Percentiles rank a stretch among this genome's conserved stretches.
These are phyloP conservation scores for Notodonta ziczac DNA, from an alignment of 2,888 invertebrate genomes.

Conservation along the genomic window DNA sequence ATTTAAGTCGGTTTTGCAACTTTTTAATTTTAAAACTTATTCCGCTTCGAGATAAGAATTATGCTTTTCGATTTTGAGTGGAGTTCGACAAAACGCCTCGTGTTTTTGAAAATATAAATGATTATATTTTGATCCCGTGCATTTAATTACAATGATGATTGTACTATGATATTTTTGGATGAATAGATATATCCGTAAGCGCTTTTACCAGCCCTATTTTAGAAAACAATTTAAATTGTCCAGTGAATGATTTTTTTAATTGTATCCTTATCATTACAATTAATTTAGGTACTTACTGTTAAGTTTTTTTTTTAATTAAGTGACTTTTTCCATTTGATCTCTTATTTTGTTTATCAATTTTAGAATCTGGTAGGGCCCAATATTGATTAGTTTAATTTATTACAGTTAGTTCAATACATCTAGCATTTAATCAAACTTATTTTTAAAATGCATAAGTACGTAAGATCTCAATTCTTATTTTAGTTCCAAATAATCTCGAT, in stretches of 20 bases:
- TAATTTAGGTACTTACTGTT: slow-evolving; percentile 62
- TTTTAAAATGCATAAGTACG: slow-evolving; percentile 43
- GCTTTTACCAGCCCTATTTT: slow-evolving; percentile 35
- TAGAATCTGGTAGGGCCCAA: slow-evolving; percentile 58
- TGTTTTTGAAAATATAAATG: slow-evolving; percentile 20
- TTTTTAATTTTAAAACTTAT: slow-evolving; percentile 51
- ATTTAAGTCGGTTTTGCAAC: slow-evolving; percentile 54
- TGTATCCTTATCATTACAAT: slow-evolving; percentile 34
- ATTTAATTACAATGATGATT: slow-evolving; percentile 23
- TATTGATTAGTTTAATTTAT: slow-evolving; percentile 71
- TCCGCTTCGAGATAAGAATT: slow-evolving; percentile 58
- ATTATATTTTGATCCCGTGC: slow-evolving; percentile 31
- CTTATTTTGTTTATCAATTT: slow-evolving; percentile 76
- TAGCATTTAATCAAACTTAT: slow-evolving; percentile 40
- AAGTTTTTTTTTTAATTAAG: slow-evolving; percentile 67
- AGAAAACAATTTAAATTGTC: slow-evolving; percentile 24
- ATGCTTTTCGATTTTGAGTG: slow-evolving; percentile 78
- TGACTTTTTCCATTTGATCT: slow-evolving; percentile 80
- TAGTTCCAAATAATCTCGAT: slow-evolving; percentile 79
- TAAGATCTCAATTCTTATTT: slow-evolving; percentile 77
- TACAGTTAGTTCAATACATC: slow-evolving; percentile 44
- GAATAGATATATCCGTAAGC: slow-evolving; percentile 37
- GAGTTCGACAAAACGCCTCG: slow-evolving; percentile 81
- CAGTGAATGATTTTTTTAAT: slow-evolving; percentile 35
- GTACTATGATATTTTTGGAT: slow-evolving; percentile 31